Base-by-base conservation (phyloP, 64 coral and sea anemone genomes). In the Cladopsammia gracilis region DNA sequence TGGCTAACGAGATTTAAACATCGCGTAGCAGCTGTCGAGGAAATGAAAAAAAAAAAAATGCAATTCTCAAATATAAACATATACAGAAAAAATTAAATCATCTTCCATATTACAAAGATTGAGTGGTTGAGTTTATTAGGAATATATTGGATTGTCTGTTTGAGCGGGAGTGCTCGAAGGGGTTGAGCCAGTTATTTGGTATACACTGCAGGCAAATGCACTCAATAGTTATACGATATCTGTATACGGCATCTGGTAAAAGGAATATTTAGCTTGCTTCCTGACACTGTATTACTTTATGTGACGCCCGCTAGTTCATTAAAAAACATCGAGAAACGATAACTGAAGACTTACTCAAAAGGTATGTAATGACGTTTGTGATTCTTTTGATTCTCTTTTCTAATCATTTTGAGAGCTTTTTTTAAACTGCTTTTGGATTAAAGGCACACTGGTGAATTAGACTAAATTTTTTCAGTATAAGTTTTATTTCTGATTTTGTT, bases 1-100 rank as follows among this genome's bases (percentile, higher is more conserved):
- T 49, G n/a, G 25, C n/a, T 79, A 58, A 59, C 53, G 76, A 79
- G 51, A 59, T 58, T 79, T 83, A 67, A 67, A 83, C 62, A 67
- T 14, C 44, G 8, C 26, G 1, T 19, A 18, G 19, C 60, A 83
- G 34, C 61, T 83, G 61, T n/a, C 11, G 25, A 83, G 80, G 58
- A 67, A 83, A 83, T 67, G 44, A 66, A 83, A 67, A 66, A 65
- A 47, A 66, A 65, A 20, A 49, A 14, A 48, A 53, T 79, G 61
- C 15, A 64, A 83, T 83, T 65, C 43, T 18, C 80, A 48, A 66
- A 67, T 23, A 50, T 67, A 83, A 67, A 83, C 61, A 83, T 26
- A 11, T 19, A 67, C 8, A 50, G 2, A 66, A 67, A 67, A 48
- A 66, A 65, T 20, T 47, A 66, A 64, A 83, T 67, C 44, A 66